Evolutionary conservation across 2,888 invertebrate genomes (phyloP).

Genomic region (Drosophila eohydei): DNA sequence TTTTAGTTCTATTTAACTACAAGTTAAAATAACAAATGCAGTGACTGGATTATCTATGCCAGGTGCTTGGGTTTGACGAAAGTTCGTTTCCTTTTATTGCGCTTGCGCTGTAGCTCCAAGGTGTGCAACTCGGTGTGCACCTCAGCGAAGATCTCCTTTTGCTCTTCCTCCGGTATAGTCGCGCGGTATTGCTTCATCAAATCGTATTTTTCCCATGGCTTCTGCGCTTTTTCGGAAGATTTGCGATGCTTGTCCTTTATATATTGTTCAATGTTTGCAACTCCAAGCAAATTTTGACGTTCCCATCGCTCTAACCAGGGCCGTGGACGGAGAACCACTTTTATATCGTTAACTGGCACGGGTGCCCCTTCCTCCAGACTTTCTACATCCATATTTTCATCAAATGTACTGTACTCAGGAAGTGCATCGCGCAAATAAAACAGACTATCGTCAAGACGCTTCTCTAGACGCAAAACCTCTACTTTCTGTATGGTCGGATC

Average conservation of each 20-base stretch:
- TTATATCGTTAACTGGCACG: constrained; percentile 91
- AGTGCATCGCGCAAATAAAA: constrained; percentile 95
- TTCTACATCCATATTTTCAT: constrained; percentile 95
- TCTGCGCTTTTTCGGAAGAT: constrained; percentile 88
- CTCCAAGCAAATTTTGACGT: constrained; percentile 90
- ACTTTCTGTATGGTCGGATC: constrained; percentile 96
- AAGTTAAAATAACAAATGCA: constrained; percentile 50
- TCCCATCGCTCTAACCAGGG: constrained; percentile 98
- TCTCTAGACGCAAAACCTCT: constrained; percentile 96
- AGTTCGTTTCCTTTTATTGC: constrained; percentile 87
- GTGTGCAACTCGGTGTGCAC: constrained; percentile 91
- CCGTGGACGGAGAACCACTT: constrained; percentile 90
- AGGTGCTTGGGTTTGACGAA: constrained; percentile 87
- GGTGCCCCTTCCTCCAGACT: constrained; percentile 90
- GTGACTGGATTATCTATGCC: constrained; percentile 68
- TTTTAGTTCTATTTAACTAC: constrained; percentile 52
- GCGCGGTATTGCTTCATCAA: constrained; percentile 96
- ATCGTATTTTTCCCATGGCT: constrained; percentile 95
- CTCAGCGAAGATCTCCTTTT: constrained; percentile 93
- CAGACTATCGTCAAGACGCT: constrained; percentile 94
- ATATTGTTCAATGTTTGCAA: constrained; percentile 87
- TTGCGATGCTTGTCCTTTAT: constrained; percentile 86
- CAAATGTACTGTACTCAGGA: constrained; percentile 96
- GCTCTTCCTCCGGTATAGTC: constrained; percentile 95
- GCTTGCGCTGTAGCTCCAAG: constrained; percentile 88